These are phyloP conservation scores for Cirrhinus mrigala DNA, from an alignment of 2,797 vertebrate genomes.

Conservation along the genomic window DNA sequence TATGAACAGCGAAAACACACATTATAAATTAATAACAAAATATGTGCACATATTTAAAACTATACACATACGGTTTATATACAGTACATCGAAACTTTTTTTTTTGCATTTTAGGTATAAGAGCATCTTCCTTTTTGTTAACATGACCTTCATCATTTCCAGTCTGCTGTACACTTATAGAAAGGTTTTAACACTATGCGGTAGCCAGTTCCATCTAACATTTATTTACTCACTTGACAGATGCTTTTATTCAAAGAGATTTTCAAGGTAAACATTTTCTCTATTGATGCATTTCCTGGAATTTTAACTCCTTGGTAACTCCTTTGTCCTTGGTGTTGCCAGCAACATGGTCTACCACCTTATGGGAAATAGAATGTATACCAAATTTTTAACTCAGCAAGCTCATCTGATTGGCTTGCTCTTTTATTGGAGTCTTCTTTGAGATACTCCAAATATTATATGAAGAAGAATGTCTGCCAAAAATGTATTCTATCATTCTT, in stretches of 20 bases:
- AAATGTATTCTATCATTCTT: slow-evolving; percentile 4
- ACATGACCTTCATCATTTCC: not conserved
- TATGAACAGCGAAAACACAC: not conserved
- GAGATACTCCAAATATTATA: not conserved
- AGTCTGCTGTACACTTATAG: not conserved
- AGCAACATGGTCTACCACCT: not conserved
- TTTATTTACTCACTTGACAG: not conserved
- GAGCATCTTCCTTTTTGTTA: not conserved
- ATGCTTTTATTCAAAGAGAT: slow-evolving; percentile 3
- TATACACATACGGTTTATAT: not conserved
- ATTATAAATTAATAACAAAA: not conserved
- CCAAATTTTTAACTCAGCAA: not conserved
- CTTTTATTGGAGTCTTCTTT: not conserved
- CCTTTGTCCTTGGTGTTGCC: slow-evolving; percentile 5
- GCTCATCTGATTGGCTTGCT: not conserved
- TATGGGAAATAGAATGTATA: not conserved
- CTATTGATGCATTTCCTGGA: not conserved
- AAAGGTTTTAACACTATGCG: not conserved
- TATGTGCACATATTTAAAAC: not conserved
- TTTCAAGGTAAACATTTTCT: slow-evolving; percentile 32
- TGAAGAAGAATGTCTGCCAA: slow-evolving; percentile 5
- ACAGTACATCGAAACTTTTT: not conserved
- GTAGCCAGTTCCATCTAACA: not conserved
- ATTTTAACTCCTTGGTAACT: too few species aligned
- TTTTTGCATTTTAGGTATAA: not conserved